phyloP scores from a whole-genome alignment of 2,888 invertebrate species.

The Ischnura elegans region DNA sequence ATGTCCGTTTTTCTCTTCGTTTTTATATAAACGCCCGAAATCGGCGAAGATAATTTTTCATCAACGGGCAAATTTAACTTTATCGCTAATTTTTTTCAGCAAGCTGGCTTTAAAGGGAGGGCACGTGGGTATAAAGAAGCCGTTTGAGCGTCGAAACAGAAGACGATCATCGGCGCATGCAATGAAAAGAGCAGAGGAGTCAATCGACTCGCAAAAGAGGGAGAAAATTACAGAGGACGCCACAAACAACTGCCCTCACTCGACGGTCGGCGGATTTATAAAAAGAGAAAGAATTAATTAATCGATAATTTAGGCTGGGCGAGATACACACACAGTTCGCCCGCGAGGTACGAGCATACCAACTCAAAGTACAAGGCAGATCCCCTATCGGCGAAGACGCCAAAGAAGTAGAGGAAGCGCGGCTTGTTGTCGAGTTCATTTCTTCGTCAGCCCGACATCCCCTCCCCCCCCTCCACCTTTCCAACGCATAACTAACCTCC shows the following conservation, averaged over 20 bases:
- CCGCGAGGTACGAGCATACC: background rate
- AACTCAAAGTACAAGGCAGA: background rate
- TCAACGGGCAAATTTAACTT: too few species aligned
- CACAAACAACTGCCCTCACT: background rate
- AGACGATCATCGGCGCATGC: too few species aligned
- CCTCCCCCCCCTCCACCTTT: background rate
- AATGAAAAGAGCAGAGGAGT: background rate
- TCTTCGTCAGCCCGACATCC: background rate
- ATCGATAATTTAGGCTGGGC: slow-evolving; percentile 28
- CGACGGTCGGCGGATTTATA: background rate
- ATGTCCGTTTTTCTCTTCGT: too few species aligned
- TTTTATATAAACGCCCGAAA: too few species aligned
- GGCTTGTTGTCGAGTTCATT: too few species aligned
- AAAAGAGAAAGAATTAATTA: background rate
- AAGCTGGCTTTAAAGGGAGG: too few species aligned
- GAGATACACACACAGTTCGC: background rate
- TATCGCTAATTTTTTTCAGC: too few species aligned
- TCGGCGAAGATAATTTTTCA: too few species aligned
- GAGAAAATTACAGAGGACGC: slow-evolving; percentile 11
- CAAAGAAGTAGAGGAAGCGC: background rate
- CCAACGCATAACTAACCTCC: background rate
- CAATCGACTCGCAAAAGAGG: background rate
- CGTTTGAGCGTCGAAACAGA: too few species aligned
- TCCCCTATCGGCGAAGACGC: background rate
- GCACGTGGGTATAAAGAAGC: too few species aligned